Percentiles rank a stretch among this genome's conserved stretches.
Evolutionary conservation across 1,140 invertebrate genomes (phyloP).

Genomic region (Grapholita molesta): DNA sequence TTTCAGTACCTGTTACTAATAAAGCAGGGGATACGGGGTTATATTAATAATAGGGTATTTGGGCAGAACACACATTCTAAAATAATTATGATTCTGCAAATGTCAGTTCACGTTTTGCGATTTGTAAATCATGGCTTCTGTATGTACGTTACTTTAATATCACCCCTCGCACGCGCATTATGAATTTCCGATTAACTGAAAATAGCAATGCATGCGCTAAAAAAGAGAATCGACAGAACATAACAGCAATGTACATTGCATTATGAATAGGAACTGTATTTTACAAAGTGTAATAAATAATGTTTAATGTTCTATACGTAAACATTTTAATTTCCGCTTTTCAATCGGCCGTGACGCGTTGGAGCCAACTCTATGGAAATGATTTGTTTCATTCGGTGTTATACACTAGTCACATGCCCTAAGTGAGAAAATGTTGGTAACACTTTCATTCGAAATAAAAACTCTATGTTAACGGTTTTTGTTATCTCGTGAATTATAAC

Average conservation of each 20-base stretch:
- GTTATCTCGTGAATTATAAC: not conserved
- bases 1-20: too few species aligned
- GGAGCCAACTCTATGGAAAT: constrained; percentile 21
- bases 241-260: not conserved
- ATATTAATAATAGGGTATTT: too few species aligned
- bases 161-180: too few species aligned
- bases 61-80: too few species aligned
- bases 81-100: too few species aligned
- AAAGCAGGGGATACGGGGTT: too few species aligned
- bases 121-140: too few species aligned
- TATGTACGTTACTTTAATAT: too few species aligned
- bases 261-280: not conserved
- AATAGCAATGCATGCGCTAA: too few species aligned
- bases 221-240: too few species aligned
- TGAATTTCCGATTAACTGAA: too few species aligned
- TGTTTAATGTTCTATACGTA: constrained; percentile 50
- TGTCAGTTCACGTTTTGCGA: too few species aligned
- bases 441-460: not conserved
- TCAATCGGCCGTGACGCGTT: constrained; percentile 25
- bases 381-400: constrained; percentile 24
- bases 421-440: not conserved
- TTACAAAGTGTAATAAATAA: constrained; percentile 40
- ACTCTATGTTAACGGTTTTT: not conserved
- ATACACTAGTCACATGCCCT: not conserved
- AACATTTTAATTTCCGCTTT: constrained; percentile 52